A percentile compares a stretch with the other conserved stretches of the same genome.
These are phyloP conservation scores for Linnaemya vulpina DNA, from an alignment of 2,888 invertebrate genomes.

Conservation along the genomic window DNA sequence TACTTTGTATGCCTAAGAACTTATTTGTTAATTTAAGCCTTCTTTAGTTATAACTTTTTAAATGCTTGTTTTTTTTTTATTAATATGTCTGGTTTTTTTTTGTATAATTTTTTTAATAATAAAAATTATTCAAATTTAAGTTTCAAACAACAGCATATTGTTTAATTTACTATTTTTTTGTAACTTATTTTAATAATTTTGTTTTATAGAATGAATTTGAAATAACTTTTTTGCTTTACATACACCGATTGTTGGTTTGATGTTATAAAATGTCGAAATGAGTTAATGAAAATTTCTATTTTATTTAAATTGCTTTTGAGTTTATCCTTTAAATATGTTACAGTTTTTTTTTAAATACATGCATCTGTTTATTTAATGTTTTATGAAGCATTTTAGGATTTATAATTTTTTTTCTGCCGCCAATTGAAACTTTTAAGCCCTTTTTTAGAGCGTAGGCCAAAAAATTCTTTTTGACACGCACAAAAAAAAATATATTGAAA, in stretches of 20 bases:
- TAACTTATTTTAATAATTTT: conserved; percentile 1
- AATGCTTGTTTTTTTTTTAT: conserved; percentile 51
- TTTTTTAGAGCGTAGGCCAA: too few relatives aligned
- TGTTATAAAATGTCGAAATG: conserved; percentile 47
- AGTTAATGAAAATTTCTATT: conserved; percentile 4
- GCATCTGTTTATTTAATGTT: not conserved
- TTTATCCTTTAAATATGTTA: conserved; percentile 5
- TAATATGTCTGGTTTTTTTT: conserved; percentile 6
- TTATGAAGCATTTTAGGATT: not conserved
- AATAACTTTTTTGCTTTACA: conserved; percentile 25
- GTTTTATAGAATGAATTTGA: conserved; percentile 28
- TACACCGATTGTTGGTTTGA: conserved; percentile 30
- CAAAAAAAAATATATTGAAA: not conserved
- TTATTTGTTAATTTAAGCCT: conserved; percentile 56
- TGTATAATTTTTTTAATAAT: not conserved
- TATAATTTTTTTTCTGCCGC: not conserved
- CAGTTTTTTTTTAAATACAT: not conserved
- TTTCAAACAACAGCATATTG: conserved; percentile 25
- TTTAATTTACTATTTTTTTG: not conserved
- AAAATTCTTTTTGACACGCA: too few relatives aligned
- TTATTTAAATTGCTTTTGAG: conserved; percentile 1
- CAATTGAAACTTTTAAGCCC: not conserved
- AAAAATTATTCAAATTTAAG: not conserved
- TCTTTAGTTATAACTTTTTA: conserved; percentile 47
- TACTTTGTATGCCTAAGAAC: conserved; percentile 21